Evolutionary conservation across 2,888 invertebrate species (phyloP).

Genomic region (Microchrysa polita): DNA sequence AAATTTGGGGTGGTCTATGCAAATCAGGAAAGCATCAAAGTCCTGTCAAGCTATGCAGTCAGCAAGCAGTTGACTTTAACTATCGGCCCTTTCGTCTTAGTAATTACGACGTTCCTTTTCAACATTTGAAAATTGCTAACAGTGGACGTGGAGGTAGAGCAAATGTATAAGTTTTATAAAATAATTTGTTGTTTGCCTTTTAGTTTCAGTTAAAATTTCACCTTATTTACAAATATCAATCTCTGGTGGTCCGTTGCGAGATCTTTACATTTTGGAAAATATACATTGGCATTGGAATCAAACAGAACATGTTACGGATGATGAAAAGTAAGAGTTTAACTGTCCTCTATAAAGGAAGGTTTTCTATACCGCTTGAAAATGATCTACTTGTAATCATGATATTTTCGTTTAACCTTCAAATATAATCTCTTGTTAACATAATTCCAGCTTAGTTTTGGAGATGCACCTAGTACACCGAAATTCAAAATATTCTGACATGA

Average conservation of each 20-base stretch:
- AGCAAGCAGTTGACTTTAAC: not conserved
- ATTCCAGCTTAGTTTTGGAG: not conserved
- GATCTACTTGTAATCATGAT: too few relatives aligned
- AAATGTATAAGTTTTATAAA: not conserved
- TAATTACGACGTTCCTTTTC: not conserved
- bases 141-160: conserved; percentile 11
- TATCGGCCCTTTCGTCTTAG: not conserved
- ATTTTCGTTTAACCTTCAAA: too few relatives aligned
- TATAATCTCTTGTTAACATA: too few relatives aligned
- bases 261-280: conserved; percentile 73
- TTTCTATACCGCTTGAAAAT: too few relatives aligned
- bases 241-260: conserved; percentile 66
- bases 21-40: not conserved
- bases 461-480: conserved; percentile 22
- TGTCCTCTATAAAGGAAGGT: too few relatives aligned
- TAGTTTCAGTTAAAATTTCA: not conserved
- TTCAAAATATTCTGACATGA: not conserved
- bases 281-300: conserved; percentile 83
- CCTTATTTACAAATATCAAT: conserved; percentile 52
- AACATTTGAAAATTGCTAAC: not conserved
- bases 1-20: conserved; percentile 10
- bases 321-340: too few relatives aligned
- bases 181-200: not conserved
- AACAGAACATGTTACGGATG: conserved; percentile 81
- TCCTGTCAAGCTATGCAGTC: not conserved